These are phyloP conservation scores for Aurelia coerulea DNA, from an alignment of 30 jellyfish, hydroid and myxozoan genomes.

Conservation along the genomic window DNA sequence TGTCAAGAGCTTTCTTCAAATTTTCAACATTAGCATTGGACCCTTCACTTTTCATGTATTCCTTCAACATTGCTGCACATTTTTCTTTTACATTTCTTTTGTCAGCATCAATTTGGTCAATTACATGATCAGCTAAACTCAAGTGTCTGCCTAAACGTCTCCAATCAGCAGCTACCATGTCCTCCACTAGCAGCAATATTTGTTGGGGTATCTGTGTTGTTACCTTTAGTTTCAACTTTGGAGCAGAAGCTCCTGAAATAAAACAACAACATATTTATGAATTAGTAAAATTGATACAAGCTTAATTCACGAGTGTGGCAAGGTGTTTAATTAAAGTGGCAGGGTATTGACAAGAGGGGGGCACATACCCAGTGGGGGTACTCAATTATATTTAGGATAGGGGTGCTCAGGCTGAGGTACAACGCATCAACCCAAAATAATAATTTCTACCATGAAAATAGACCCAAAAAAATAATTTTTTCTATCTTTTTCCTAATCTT, in stretches of 20 bases:
- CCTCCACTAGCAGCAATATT: conserved; percentile 4
- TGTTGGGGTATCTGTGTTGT: background rate
- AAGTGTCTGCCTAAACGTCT: conserved; percentile 37
- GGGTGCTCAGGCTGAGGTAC: too few species aligned
- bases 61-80: background rate
- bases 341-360: too few species aligned
- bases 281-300: too few species aligned
- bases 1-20: conserved; percentile 5
- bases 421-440: too few species aligned
- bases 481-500: too few species aligned
- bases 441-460: too few species aligned
- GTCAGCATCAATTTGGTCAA: conserved; percentile 28
- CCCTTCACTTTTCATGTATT: conserved; percentile 15
- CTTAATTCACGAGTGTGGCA: too few species aligned
- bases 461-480: too few species aligned
- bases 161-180: conserved; percentile 53
- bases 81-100: background rate
- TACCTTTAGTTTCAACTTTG: background rate
- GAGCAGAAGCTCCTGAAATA: background rate
- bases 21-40: background rate
- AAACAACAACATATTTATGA: background rate
- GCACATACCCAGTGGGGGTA: too few species aligned
- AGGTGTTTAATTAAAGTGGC: too few species aligned
- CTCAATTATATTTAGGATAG: too few species aligned
- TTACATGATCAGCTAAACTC: conserved; percentile 4